A percentile compares a stretch with the other conserved stretches of the same genome.
These are phyloP conservation scores for Pterois miles DNA, from an alignment of 2,797 vertebrate genomes.

Conservation along the genomic window DNA sequence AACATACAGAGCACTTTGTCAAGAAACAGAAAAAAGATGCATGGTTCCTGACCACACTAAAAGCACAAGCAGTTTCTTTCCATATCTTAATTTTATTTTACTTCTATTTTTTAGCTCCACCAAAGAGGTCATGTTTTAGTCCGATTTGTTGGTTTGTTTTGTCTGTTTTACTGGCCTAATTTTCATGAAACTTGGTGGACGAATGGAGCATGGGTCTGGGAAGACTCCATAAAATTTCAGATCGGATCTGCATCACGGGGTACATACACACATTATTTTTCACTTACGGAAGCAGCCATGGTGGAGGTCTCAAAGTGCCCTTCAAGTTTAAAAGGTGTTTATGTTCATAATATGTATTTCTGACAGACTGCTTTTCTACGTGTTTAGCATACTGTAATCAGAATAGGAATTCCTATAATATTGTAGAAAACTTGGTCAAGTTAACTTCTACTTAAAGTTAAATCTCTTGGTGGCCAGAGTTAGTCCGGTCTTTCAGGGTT, in stretches of 20 bases:
- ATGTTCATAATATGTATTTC: background rate
- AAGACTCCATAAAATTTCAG: background rate
- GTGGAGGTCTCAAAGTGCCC: background rate
- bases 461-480: background rate
- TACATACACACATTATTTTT: background rate
- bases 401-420: background rate
- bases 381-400: background rate
- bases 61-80: background rate
- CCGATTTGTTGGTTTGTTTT: background rate
- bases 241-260: background rate
- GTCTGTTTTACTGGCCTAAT: background rate
- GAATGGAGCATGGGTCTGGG: background rate
- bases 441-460: background rate
- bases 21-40: background rate
- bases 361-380: background rate
- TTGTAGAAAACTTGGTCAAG: background rate
- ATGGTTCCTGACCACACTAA: background rate
- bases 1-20: background rate
- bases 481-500: slow-evolving; percentile 33
- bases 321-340: background rate
- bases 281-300: background rate
- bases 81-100: background rate
- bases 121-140: background rate
- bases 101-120: background rate
- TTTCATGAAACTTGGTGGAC: background rate